A percentile compares a stretch with the other conserved stretches of the same genome.
These are phyloP conservation scores for Orthonyx spaldingii DNA, from an alignment of 2,113 vertebrate species.

Conservation along the genomic window DNA sequence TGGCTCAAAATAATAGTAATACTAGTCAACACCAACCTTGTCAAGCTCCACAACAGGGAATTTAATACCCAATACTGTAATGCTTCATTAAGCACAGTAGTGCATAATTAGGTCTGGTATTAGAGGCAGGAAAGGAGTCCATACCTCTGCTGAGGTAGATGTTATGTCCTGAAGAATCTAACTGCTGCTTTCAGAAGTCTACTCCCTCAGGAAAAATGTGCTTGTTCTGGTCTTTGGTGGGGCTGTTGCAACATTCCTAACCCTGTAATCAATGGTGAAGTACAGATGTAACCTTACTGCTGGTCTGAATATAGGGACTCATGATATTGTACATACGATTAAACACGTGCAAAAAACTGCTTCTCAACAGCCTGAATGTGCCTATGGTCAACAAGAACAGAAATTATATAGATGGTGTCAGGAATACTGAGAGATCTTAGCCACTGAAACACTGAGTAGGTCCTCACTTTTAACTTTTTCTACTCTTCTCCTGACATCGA, in stretches of 20 bases:
- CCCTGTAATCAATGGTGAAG: not conserved
- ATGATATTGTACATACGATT: not conserved
- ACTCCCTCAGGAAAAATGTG: conserved; percentile 35
- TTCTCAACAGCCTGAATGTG: not conserved
- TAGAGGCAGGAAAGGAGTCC: not conserved
- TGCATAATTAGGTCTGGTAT: not conserved
- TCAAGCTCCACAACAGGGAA: not conserved
- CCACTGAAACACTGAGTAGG: not conserved
- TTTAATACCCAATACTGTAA: not conserved
- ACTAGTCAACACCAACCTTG: not conserved
- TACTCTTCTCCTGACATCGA: not conserved
- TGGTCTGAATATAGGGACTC: not conserved
- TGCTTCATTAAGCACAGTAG: not conserved
- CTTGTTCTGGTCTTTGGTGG: not conserved
- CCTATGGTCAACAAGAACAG: not conserved
- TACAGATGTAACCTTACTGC: not conserved
- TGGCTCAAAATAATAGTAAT: not conserved
- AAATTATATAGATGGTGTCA: not conserved
- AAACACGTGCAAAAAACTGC: not conserved
- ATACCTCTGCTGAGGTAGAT: not conserved
- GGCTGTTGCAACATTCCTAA: not conserved
- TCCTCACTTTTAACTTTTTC: not conserved
- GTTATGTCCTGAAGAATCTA: not conserved
- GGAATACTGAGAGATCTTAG: not conserved
- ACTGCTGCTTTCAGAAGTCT: not conserved